These are phyloP conservation scores for Scyliorhinus canicula DNA, from an alignment of 2,797 vertebrate species.

Conservation along the genomic window DNA sequence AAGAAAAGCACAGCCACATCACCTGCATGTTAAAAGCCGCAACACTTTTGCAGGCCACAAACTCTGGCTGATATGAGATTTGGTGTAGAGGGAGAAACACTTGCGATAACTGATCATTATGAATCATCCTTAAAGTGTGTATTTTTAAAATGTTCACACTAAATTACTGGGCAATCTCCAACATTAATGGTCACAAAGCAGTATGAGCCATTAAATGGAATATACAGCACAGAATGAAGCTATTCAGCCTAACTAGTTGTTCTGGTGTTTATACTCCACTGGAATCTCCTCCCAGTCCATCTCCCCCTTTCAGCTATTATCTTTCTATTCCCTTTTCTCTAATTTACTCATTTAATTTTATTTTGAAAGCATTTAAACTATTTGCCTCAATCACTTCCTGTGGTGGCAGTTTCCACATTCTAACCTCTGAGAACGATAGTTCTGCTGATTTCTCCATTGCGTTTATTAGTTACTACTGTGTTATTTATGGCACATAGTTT, in stretches of 20 bases:
- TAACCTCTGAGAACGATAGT: neutral
- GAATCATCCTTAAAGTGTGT: neutral
- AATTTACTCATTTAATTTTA: neutral
- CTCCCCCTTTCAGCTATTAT: neutral
- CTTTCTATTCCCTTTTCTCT: neutral
- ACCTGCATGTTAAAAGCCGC: neutral
- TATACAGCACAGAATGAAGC: neutral
- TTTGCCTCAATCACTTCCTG: neutral
- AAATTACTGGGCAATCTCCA: neutral
- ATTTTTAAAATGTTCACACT: neutral
- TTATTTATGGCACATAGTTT: neutral
- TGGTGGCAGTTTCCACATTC: neutral
- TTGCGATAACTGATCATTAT: neutral
- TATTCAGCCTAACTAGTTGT: neutral
- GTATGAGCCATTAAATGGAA: neutral
- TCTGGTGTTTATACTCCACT: neutral
- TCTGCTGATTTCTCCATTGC: neutral
- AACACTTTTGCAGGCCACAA: neutral
- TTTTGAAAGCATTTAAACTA: neutral
- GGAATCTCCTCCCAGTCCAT: neutral
- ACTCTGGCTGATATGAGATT: neutral
- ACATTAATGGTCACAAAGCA: neutral
- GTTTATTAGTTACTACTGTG: neutral
- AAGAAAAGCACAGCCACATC: neutral
- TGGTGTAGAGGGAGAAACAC: neutral